Base-by-base conservation (phyloP, 2,888 invertebrate species). In the Ellobium chinense region DNA sequence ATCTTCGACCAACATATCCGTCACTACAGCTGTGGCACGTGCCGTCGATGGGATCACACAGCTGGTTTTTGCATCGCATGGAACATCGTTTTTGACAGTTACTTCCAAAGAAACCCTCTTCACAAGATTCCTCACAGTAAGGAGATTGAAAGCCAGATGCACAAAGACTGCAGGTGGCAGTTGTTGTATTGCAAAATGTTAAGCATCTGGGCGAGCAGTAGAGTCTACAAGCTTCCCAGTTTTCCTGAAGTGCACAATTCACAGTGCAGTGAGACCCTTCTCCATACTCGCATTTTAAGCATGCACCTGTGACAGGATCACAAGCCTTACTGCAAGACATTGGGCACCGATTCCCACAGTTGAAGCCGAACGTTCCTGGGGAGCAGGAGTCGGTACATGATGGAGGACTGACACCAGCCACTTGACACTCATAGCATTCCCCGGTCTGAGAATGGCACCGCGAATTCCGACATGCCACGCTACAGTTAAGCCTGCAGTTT, bases 1-100 rank as follows among this genome's bases (percentile, higher is more conserved):
- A 78, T 63, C 62, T 72, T 21, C 34, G 14, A 27, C 78, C 78
- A 5, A 78, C 78, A 46, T 78, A 78, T 1, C 78, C 78, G 36
- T 62, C 72, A 14, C 2, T 54, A 34, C 78, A 78, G 7, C 63
- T 9, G 29, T 27, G 29, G 65, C 78, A 78, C n/a, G 36, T 21
- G 0, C 78, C 78, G 62, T n/a, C 72, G 27, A 72, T 12, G 2
- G 78, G 78, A 9, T 78, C 31, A 36, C 78, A 78, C 1, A 18
- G 14, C 1, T 21, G 2, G n/a, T 65, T 24, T 4, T 36, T 46
- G 36, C 78, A 78, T 1, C 70, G 78, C 1, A 5, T 7, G 4
- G 78, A 65, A 36, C 78, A 78, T 7, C n/a, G 37, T 21, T 72
- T 31, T 14, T 24, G 9, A 29, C 78, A 78, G 18, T 54, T 63